Percentiles rank a stretch among this genome's conserved stretches.
phyloP scores from a whole-genome alignment of 2,113 vertebrate genomes.

The Pelecanoides urinatrix region DNA sequence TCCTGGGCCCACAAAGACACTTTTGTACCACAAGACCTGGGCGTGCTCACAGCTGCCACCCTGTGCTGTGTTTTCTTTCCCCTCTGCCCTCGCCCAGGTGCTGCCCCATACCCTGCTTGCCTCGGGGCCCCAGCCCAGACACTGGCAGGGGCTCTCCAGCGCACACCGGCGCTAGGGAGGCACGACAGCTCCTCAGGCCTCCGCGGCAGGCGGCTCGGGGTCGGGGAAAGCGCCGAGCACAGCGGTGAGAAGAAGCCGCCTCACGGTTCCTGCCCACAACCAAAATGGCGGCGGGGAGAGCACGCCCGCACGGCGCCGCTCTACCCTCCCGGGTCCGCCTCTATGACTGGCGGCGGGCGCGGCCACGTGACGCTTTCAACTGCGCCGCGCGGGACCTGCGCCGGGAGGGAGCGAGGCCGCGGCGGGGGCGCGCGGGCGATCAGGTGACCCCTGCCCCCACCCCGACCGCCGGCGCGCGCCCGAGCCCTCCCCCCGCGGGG shows the following conservation, averaged over 20 bases:
- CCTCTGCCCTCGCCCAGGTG: background rate
- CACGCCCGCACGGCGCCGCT: background rate
- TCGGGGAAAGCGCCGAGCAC: background rate
- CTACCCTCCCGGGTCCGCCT: background rate
- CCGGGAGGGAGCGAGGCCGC: background rate
- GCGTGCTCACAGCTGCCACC: accelerated
- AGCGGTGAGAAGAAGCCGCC: background rate
- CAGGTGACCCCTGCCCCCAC: background rate
- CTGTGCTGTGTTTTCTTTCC: accelerated
- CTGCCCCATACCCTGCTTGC: no score
- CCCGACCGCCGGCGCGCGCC: background rate
- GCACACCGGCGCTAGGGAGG: no score
- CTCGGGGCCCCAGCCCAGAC: background rate
- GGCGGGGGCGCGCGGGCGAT: background rate
- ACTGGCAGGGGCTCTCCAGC: accelerated
- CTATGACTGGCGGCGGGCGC: background rate
- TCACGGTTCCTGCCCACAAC: background rate
- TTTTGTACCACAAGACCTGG: accelerated
- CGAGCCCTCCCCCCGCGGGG: background rate
- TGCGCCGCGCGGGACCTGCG: background rate
- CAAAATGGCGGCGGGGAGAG: background rate
- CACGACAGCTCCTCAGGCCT: no score
- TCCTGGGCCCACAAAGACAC: accelerated
- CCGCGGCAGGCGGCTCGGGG: no score
- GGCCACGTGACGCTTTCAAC: constrained; percentile 32